phyloP scores from a whole-genome alignment of 2,113 vertebrate species.

The Catharus bicknelli region DNA sequence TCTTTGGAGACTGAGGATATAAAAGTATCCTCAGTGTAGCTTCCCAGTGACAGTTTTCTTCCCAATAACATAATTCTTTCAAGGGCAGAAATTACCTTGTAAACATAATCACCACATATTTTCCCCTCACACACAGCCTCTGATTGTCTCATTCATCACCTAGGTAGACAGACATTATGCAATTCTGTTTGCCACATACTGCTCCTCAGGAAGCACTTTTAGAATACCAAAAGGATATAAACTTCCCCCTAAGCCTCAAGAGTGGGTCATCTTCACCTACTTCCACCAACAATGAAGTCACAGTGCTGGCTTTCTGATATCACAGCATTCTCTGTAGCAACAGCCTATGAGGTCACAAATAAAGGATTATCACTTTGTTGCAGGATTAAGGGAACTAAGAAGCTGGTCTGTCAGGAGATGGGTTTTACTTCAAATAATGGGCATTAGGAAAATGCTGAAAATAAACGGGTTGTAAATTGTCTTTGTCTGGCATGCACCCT shows the following conservation, averaged over 20 bases:
- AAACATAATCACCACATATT: neutral
- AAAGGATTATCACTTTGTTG: constrained; percentile 37
- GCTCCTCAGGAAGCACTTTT: neutral
- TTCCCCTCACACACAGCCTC: neutral
- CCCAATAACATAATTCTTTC: neutral
- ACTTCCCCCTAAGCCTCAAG: neutral
- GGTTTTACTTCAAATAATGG: constrained; percentile 26
- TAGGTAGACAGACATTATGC: neutral
- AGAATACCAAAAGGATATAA: neutral
- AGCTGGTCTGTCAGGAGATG: constrained; percentile 7
- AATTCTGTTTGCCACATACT: neutral
- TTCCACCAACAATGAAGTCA: constrained; percentile 7
- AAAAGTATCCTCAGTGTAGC: neutral
- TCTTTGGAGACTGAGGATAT: neutral
- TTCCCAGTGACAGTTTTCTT: neutral
- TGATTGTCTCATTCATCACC: neutral
- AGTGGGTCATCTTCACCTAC: neutral
- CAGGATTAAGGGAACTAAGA: constrained; percentile 46
- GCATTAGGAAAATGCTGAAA: constrained; percentile 36
- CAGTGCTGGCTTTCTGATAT: neutral
- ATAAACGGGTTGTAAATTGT: neutral
- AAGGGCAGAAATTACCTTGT: neutral
- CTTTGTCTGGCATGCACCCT: neutral
- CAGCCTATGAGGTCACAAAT: constrained; percentile 33
- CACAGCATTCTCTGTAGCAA: constrained; percentile 6